phyloP scores from a whole-genome alignment of 2,888 invertebrate genomes.

The Colostygia pectinataria region DNA sequence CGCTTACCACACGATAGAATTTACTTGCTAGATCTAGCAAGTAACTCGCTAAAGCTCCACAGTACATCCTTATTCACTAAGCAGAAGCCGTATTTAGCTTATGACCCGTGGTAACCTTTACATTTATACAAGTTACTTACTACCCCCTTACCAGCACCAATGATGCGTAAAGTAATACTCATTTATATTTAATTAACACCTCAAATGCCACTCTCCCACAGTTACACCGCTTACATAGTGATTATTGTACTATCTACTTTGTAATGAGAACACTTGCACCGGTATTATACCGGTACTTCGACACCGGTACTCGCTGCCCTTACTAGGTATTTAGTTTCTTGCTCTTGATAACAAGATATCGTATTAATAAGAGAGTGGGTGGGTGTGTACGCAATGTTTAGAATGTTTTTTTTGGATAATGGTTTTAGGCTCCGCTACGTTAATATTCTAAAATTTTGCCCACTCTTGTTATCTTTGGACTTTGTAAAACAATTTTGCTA shows the following conservation, averaged over 20 bases:
- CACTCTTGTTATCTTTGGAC: no score
- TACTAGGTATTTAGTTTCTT: conserved; percentile 5
- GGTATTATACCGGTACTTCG: conserved; percentile 13
- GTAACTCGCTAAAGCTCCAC: no score
- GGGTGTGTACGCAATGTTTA: no score
- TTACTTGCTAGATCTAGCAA: no score
- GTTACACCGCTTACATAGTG: conserved; percentile 26
- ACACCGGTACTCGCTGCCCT: conserved; percentile 18
- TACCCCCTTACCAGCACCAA: conserved; percentile 6
- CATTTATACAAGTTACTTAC: background rate
- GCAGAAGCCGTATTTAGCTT: background rate
- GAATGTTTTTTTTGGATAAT: no score
- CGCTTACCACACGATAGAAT: no score
- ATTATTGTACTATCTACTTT: conserved; percentile 18
- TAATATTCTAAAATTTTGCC: no score
- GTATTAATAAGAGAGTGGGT: no score
- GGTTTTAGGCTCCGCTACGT: no score
- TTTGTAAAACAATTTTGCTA: no score
- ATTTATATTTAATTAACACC: conserved; percentile 44
- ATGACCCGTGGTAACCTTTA: background rate
- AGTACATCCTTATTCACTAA: background rate
- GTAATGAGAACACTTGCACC: conserved; percentile 19
- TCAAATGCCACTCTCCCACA: conserved; percentile 51
- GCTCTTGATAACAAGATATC: background rate
- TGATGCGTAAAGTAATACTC: conserved; percentile 13